Conservation (phyloP, 2,113 vertebrate species). For the Illadopsis cleaveri region DNA sequence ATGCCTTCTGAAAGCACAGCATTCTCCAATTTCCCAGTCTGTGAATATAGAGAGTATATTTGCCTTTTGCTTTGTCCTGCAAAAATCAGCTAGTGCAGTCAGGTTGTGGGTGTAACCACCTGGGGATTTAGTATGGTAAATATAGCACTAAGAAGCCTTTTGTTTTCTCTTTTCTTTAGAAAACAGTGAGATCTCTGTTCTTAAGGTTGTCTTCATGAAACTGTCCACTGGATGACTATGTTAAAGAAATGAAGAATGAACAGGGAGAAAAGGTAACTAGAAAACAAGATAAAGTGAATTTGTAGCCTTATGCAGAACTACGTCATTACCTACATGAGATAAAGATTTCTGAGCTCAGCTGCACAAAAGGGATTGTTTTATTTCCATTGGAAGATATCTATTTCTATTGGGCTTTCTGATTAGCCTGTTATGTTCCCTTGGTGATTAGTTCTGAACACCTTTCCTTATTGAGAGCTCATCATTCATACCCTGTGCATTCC, state of each 20-base stretch:
- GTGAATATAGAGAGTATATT: background rate
- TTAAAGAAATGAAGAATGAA: background rate
- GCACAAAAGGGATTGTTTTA: background rate
- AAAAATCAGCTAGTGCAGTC: background rate
- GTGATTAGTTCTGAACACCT: background rate
- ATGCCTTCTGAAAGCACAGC: background rate
- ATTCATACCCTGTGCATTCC: background rate
- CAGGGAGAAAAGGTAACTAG: background rate
- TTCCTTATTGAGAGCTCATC: background rate
- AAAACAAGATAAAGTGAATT: background rate
- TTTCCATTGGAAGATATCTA: background rate
- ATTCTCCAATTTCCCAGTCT: background rate
- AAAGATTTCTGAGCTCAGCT: background rate
- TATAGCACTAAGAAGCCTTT: background rate
- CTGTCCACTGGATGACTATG: background rate
- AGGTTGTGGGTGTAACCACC: background rate
- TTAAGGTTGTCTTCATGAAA: background rate
- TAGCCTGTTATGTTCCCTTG: background rate
- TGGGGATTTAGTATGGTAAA: background rate
- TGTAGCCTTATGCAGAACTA: background rate
- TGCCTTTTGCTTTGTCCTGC: background rate
- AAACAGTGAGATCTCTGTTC: background rate
- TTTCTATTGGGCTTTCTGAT: background rate
- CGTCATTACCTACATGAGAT: accelerated
- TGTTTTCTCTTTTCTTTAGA: background rate